phyloP scores from a whole-genome alignment of 2,797 vertebrate species.

The Clarias pachynema region DNA sequence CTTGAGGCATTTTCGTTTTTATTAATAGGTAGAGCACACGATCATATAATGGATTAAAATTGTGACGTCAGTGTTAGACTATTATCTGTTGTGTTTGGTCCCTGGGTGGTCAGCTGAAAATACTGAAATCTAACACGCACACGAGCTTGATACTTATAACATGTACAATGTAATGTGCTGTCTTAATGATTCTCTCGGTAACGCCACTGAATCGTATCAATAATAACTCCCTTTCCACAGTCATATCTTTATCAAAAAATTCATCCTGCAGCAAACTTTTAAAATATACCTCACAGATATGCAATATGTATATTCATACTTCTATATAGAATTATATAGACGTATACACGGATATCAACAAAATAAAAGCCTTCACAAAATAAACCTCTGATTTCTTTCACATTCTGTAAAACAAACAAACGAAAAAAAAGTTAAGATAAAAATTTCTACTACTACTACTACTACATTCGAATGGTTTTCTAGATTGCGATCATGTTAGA shows the following conservation, averaged over 20 bases:
- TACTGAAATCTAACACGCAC: conserved; percentile 46
- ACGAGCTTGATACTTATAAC: conserved; percentile 68
- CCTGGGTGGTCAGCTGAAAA: conserved; percentile 58
- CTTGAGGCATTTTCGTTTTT: not conserved
- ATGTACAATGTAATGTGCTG: conserved; percentile 64
- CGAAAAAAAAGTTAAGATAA: conserved; percentile 64
- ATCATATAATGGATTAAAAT: not conserved
- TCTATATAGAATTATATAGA: conserved; percentile 35
- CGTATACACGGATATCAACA: conserved; percentile 64
- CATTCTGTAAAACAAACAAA: conserved; percentile 74
- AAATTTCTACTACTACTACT: conserved; percentile 53
- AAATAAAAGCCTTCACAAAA: conserved; percentile 79
- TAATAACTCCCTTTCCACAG: conserved; percentile 49
- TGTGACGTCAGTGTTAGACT: not conserved
- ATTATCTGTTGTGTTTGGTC: conserved; percentile 38
- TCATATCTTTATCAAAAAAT: conserved; percentile 60
- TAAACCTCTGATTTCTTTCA: conserved; percentile 78
- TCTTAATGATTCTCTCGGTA: conserved; percentile 49
- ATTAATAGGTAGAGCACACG: not conserved
- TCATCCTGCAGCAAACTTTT: conserved; percentile 70
- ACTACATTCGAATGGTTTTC: conserved; percentile 8
- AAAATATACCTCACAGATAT: conserved; percentile 69
- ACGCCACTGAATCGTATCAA: conserved; percentile 64
- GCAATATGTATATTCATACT: conserved; percentile 60
- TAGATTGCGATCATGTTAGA: conserved; percentile 27